These are phyloP conservation scores for Charina bottae DNA, from an alignment of 2,113 vertebrate species.

Conservation along the genomic window DNA sequence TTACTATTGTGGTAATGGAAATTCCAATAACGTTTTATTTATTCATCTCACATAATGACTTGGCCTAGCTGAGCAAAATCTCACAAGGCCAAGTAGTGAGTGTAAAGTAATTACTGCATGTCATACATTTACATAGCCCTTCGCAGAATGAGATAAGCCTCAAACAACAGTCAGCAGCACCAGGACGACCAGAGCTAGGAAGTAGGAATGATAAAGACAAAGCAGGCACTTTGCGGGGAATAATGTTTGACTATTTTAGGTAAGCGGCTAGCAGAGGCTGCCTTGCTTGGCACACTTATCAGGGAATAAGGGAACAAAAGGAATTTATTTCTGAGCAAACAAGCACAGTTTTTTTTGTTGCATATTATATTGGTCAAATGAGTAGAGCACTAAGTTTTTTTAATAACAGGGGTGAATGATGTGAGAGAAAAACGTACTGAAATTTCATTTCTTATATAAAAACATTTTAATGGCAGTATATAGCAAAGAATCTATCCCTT, in stretches of 20 bases:
- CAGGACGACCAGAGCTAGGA: background rate
- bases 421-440: background rate
- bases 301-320: background rate
- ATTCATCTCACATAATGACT: constrained; percentile 21
- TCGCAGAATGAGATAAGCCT: background rate
- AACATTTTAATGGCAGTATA: background rate
- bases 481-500: background rate
- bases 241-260: background rate
- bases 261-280: background rate
- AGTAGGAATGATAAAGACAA: background rate
- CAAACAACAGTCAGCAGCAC: constrained; percentile 2
- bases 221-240: background rate
- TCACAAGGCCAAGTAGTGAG: constrained; percentile 17
- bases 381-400: background rate
- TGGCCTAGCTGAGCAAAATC: constrained; percentile 6
- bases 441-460: background rate
- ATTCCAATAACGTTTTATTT: constrained; percentile 30
- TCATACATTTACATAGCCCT: constrained; percentile 28
- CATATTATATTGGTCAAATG: background rate
- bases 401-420: background rate
- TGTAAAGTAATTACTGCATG: constrained; percentile 31
- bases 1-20: constrained; percentile 11
- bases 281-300: background rate
- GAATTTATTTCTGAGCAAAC: background rate
- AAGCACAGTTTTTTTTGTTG: background rate